Evolutionary conservation across 2,113 vertebrate species (phyloP).

Genomic region (Scytalopus superciliaris): DNA sequence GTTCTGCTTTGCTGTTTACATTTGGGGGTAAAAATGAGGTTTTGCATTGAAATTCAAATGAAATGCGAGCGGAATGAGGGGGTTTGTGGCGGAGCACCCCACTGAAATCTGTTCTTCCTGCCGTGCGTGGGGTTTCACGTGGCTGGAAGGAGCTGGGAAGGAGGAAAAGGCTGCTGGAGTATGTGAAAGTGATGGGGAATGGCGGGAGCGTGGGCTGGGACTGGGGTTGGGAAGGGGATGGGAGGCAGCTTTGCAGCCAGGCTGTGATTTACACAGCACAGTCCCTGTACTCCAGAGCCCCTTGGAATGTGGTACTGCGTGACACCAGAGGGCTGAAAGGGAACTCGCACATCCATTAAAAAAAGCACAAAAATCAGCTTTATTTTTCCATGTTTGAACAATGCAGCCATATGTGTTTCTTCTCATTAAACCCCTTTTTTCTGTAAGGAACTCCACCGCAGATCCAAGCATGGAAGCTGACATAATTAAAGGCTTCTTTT

Average conservation of each 20-base stretch:
- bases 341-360: not conserved
- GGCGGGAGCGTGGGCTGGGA: fast-evolving
- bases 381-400: not conserved
- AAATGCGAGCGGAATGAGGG: not conserved
- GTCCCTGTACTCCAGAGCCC: not conserved
- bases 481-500: conserved; percentile 38
- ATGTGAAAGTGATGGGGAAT: fast-evolving
- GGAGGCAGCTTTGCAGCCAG: not conserved
- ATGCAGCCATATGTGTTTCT: not conserved
- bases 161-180: not conserved
- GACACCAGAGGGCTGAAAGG: not conserved
- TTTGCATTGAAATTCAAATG: not conserved
- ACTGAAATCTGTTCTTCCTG: fast-evolving
- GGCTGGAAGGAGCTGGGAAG: not conserved
- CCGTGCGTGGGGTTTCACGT: fast-evolving
- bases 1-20: fast-evolving
- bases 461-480: not conserved
- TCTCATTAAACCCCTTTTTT: conserved; percentile 38
- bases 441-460: not conserved
- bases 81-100: not conserved
- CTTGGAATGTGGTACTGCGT: not conserved
- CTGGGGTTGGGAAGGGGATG: fast-evolving
- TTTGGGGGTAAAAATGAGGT: not conserved
- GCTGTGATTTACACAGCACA: fast-evolving
- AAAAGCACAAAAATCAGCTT: not conserved